Evolutionary conservation across 2,797 vertebrate species (phyloP), one percentile per base, ranked within the genome.

Genomic region (Avahi laniger): DNA sequence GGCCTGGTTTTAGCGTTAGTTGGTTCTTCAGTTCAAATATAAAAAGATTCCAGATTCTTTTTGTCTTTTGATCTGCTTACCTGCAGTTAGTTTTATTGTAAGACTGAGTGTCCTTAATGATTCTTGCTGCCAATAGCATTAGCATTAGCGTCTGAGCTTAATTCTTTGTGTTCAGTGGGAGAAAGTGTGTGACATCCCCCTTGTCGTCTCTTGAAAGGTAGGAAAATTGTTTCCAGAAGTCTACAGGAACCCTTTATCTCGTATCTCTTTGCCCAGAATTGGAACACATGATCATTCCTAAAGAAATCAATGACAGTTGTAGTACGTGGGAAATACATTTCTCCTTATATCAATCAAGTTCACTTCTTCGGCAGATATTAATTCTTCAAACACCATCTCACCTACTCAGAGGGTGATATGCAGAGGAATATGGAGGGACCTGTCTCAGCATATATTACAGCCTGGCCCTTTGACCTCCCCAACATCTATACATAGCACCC

Each of bases 301-400:
- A 76, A 33, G 30, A 57, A 96, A 70, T 48, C 65, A 78, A 33
- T 65, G 76, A 10, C 14, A 52, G 73, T 4, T 20, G 24, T 22
- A 10, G 18, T 4, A 5, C 0, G 1, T 13, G 30, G 46, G 61
- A n/a, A 4, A 15, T 22, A 65, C 2, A 30, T 46, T 83, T 69
- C 57, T 65, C n/a, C 50, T 82, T n/a, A 26, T 38, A 35, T 81
- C 26, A 95, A 52, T 72, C 26, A 57, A 35, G 26, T 61, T 80
- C 11, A 70, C 65, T 91, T 89, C 73, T 88, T 82, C 75, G 86
- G 73, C 46, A 80, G 79, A 48, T 43, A 48, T 14, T 73, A 91
- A 57, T 35, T 89, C 65, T 83, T 89, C 65, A 83, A 33, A 43
- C 4, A 35, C 33, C 35, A 9, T 38, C 20, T 43, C 26, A 46